phyloP scores from a whole-genome alignment of 2,797 vertebrate species.

The Leptatherina wallacei region DNA sequence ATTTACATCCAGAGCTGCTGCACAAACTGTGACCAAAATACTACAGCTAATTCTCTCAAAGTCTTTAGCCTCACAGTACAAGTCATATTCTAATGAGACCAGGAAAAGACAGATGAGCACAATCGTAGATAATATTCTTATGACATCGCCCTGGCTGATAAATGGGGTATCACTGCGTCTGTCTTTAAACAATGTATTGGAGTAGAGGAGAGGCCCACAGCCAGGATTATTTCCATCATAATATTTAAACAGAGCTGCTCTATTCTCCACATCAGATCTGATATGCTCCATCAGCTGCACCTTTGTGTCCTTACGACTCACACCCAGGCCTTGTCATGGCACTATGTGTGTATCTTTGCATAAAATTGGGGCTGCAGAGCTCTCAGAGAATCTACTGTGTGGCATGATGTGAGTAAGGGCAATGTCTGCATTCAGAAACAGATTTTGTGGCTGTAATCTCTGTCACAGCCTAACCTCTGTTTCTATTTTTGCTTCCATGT shows the following conservation, averaged over 20 bases:
- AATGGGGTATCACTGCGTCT: slow-evolving; percentile 81
- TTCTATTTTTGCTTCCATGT: slow-evolving; percentile 24
- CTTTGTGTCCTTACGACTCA: slow-evolving; percentile 55
- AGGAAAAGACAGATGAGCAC: slow-evolving; percentile 56
- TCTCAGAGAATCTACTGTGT: slow-evolving; percentile 3
- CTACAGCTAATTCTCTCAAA: slow-evolving; percentile 54
- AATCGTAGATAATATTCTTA: slow-evolving; percentile 71
- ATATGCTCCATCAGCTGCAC: slow-evolving; percentile 68
- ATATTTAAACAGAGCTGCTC: slow-evolving; percentile 84
- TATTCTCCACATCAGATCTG: slow-evolving; percentile 66
- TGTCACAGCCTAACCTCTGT: slow-evolving; percentile 18
- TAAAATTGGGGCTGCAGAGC: slow-evolving; percentile 21
- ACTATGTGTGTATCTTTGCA: slow-evolving; percentile 42
- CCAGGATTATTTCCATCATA: slow-evolving; percentile 82
- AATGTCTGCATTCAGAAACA: slow-evolving; percentile 5
- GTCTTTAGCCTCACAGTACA: slow-evolving; percentile 50
- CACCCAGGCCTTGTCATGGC: slow-evolving; percentile 43
- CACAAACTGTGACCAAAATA: slow-evolving; percentile 53
- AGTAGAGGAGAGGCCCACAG: slow-evolving; percentile 74
- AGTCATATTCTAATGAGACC: slow-evolving; percentile 58
- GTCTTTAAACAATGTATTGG: slow-evolving; percentile 85
- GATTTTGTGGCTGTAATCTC: neutral
- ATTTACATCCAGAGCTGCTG: slow-evolving; percentile 25
- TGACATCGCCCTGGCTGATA: slow-evolving; percentile 77
- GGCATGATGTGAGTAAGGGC: slow-evolving; percentile 8